These are phyloP conservation scores for Chrysotoxum bicinctum DNA, from an alignment of 2,888 invertebrate genomes.

Conservation along the genomic window DNA sequence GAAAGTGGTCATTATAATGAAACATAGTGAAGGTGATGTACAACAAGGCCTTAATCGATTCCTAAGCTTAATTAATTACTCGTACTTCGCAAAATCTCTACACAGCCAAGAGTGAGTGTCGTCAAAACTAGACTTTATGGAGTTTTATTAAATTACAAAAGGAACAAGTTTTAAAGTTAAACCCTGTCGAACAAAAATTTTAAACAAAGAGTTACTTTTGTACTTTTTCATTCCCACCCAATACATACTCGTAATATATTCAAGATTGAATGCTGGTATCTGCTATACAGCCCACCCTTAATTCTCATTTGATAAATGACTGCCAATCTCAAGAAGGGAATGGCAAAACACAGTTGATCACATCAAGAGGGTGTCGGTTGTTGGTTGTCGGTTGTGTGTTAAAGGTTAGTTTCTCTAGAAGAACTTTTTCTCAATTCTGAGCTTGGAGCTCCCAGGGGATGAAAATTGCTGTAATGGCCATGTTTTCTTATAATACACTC, in stretches of 20 bases:
- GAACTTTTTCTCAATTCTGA: background rate
- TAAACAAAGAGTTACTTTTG: constrained; percentile 9
- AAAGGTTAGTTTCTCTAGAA: constrained; percentile 3
- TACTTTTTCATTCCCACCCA: background rate
- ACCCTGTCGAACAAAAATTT: background rate
- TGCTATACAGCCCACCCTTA: background rate
- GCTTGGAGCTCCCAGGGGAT: background rate
- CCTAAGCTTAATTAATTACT: constrained; percentile 58
- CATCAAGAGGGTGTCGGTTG: background rate
- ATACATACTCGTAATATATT: constrained; percentile 6
- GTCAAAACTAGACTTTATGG: constrained; percentile 1
- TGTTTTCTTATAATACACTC: constrained; percentile 31
- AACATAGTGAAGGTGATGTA: constrained; percentile 37
- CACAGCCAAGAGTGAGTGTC: constrained; percentile 8
- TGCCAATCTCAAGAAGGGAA: constrained; percentile 3
- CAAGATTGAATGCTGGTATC: constrained; percentile 5
- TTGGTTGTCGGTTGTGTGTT: too few species aligned
- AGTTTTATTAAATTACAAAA: background rate
- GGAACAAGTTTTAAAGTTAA: background rate
- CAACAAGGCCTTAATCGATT: constrained; percentile 43
- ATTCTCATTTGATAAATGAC: constrained; percentile 59
- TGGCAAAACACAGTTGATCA: constrained; percentile 2
- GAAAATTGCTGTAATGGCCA: constrained; percentile 36
- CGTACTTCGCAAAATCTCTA: constrained; percentile 1
- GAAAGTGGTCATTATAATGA: constrained; percentile 54